Base-by-base conservation (phyloP, 2,113 vertebrate genomes). In the Narcine bancroftii region DNA sequence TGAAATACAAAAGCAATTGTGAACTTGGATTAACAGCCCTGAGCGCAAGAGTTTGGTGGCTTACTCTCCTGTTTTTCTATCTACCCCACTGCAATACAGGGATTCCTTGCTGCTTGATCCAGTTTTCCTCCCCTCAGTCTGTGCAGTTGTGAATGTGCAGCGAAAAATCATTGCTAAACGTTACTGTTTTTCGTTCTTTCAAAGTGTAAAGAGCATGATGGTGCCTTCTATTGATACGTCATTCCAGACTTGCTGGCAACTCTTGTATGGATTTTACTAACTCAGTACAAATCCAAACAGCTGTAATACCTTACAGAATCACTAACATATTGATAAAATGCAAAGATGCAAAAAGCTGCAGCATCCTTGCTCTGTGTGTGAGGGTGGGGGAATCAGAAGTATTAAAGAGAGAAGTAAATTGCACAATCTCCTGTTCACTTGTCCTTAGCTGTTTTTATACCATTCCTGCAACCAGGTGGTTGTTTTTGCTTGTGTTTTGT, bases 211-310 rank as follows among this genome's bases (percentile, higher is more conserved):
- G 94, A 96, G 97, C 97, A 98, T 98, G 97, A 98, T 97, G 98
- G 97, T 98, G 97, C 98, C 98, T 99, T 98, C 97, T 96, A 95
- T 96, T 96, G 96, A 96, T 96, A 97, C 97, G 97, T 98, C 96
- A 97, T 97, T 98, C 96, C 96, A 97, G 97, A 97, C 96, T 97
- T 95, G 96, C 96, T 97, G 95, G 95, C 97, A 95, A 96, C 95
- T 95, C 81, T 95, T 97, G 96, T 96, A 96, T 95, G 95, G 96
- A 96, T 95, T 93, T 96, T 96, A 96, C 94, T 94, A 95, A 95
- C 94, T 95, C 94, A 96, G 96, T 95, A 93, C 65, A 93, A 95
- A 95, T 95, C 94, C 95, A 93, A 95, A 95, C 93, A 95, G 96
- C 96, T 97, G 95, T 96, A 95, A 96, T 95, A 95, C 95, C 92